phyloP scores from a whole-genome alignment of 2,797 vertebrate species.

The Melanotaenia nigrans region DNA sequence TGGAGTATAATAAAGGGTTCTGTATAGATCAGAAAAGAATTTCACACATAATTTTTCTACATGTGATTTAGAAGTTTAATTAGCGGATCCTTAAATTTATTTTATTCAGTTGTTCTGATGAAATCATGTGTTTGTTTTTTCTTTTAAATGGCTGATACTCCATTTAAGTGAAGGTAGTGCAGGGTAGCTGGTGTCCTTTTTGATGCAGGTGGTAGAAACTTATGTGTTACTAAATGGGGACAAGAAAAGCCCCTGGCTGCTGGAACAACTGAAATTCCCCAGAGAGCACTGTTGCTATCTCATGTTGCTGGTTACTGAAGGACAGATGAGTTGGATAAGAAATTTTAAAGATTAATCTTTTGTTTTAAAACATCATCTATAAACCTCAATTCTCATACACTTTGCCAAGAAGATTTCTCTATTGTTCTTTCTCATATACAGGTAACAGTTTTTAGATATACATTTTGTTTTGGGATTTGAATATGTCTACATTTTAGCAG shows the following conservation, averaged over 20 bases:
- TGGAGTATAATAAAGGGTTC: neutral
- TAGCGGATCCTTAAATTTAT: neutral
- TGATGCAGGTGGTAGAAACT: slow-evolving; percentile 56
- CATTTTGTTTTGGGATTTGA: neutral
- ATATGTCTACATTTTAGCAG: neutral
- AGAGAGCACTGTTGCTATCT: slow-evolving; percentile 36
- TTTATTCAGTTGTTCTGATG: neutral
- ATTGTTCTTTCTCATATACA: neutral
- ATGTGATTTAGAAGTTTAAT: neutral
- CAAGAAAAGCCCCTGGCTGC: slow-evolving; percentile 55
- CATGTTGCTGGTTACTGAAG: slow-evolving; percentile 25
- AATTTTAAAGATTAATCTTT: neutral
- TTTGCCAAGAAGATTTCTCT: neutral
- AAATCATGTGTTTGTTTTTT: neutral
- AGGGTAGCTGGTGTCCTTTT: slow-evolving; percentile 16
- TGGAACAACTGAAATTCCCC: slow-evolving; percentile 57
- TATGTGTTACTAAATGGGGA: slow-evolving; percentile 26
- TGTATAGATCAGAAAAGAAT: neutral
- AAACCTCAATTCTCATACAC: neutral
- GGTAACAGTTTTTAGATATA: neutral
- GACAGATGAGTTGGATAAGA: neutral
- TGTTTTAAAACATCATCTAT: neutral
- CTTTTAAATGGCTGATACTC: neutral
- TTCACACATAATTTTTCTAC: neutral
- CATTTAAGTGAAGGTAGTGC: neutral